Base-by-base conservation (phyloP, 2,113 vertebrate species). In the Petrocephalus zakoni region DNA sequence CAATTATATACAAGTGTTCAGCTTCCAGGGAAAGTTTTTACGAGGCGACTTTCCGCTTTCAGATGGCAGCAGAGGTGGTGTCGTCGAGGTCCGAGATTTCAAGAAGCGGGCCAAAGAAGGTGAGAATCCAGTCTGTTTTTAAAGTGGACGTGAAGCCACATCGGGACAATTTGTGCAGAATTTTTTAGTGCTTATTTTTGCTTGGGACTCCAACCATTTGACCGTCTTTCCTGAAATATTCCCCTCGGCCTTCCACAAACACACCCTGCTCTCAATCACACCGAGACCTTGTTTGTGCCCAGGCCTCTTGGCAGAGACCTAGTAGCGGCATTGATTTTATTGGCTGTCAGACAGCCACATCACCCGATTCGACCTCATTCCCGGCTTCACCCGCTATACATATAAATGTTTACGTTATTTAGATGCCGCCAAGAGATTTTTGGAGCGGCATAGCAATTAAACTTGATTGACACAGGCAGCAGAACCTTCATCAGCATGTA, bases 71-170 rank as follows among this genome's bases (percentile, higher is more conserved):
- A 95, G 94, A n/a, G 98, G 98, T 1, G 98, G 98, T 89, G 89
- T 95, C 88, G 92, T 99, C 90, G 94, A 98, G 94, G 98, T 99
- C 89, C 95, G 94, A 92, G 98, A 99, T 92, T 99, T 98, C 93
- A 96, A 97, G 96, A 97, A 95, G 93, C 97, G 96, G 96, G 98
- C 98, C 92, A 96, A 96, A 92, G 97, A 99, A 97, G 98, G 98
- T 99, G 95, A 96, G 91, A 89, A 88, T 88, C 75, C 46, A 84
- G 86, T 46, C 88, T 92, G 89, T 88, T 87, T 56, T 42, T 87
- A 90, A 29, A 87, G 84, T 89, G 85, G 82, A 87, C 82, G 37
- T 56, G 78, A 55, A 34, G 91, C 87, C 88, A 90, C 89, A 89
- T 87, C n/a, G 82, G 58, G 90, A 87, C 90, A 89, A 88, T 88